Base-by-base conservation (phyloP, 1,140 invertebrate species). In the Phymorhynchus buccinoides region DNA sequence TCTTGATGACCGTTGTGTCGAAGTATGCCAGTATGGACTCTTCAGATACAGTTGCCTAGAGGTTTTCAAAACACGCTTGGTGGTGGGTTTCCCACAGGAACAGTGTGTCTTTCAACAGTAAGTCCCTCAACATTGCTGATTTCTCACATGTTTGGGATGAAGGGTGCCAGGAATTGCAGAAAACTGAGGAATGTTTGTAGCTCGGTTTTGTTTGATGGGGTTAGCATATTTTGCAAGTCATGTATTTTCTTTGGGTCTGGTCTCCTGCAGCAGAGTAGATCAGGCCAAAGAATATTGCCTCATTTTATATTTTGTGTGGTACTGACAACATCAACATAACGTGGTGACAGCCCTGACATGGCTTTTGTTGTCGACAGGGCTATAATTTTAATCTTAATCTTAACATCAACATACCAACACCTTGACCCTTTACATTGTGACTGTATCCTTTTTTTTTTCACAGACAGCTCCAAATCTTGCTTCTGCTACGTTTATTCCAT, bases 121-220 rank as follows among this genome's bases (percentile, higher is more conserved):
- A 35, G 32, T 86, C 83, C 42, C 86, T 62, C 1, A 88, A 75
- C 14, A 83, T 77, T 87, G 94, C 93, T 27, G 93, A 83, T 27
- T 86, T 66, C 18, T 86, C 83, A 68, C 77, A 88, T 62, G 18
- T 88, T 86, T 22, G 84, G 84, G 32, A 88, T 14, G 62, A 88
- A 89, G 37, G 84, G 84, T 18, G 73, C 35, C 30, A 86, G 83
- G 83, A 87, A 89, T 22, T 86, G 86, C 1, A 88, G 84, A 75
- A 87, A 84, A 9, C 88, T 86, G 1, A 87, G 78, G 39, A 86
- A 84, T 16, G 66, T 68, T 79, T 88, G 81, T 0, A 88, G 85
- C 41, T 85, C 79, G 6, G 32, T 48, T n/a, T 48, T 44, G 30
- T 12, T 86, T 66, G n/a, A 93, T 2, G 93, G 93, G 39, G 30